A percentile compares a stretch with the other conserved stretches of the same genome.
phyloP scores from a whole-genome alignment of 2,888 invertebrate species.

The Tinea semifulvella region DNA sequence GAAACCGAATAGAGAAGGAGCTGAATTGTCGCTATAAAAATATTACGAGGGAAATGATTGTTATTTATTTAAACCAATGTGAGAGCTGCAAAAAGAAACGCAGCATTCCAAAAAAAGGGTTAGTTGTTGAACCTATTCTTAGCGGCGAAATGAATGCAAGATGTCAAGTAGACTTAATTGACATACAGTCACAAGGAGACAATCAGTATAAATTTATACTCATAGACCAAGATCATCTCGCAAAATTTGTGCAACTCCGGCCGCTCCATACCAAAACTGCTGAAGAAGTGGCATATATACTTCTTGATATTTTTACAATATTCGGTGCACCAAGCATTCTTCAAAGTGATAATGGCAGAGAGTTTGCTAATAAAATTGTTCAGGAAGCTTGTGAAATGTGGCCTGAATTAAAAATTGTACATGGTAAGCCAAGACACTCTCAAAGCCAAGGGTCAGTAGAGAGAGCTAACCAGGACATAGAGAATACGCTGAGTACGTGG shows the following conservation, averaged over 20 bases:
- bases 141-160: constrained; percentile 25
- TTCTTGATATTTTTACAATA: constrained; percentile 34
- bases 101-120: constrained; percentile 24
- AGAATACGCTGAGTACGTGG: constrained; percentile 35
- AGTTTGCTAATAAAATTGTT: constrained; percentile 27
- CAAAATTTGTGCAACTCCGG: constrained; percentile 35
- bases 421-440: constrained; percentile 31
- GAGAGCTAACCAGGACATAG: constrained; percentile 32
- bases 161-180: constrained; percentile 35
- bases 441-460: constrained; percentile 32
- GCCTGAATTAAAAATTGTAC: constrained; percentile 32
- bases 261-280: constrained; percentile 30
- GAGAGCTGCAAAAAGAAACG: constrained; percentile 21
- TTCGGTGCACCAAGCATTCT: constrained; percentile 35
- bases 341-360: constrained; percentile 30
- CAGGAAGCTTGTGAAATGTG: constrained; percentile 24
- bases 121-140: constrained; percentile 25
- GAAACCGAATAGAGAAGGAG: constrained; percentile 15
- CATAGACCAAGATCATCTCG: constrained; percentile 35
- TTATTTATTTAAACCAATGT: constrained; percentile 20
- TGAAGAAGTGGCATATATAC: constrained; percentile 29
- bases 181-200: constrained; percentile 30
- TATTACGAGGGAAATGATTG: constrained; percentile 21
- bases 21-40: constrained; percentile 20
- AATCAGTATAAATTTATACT: constrained; percentile 31